These are phyloP conservation scores for Gobio gobio DNA, from an alignment of 2,113 vertebrate species.

Conservation along the genomic window DNA sequence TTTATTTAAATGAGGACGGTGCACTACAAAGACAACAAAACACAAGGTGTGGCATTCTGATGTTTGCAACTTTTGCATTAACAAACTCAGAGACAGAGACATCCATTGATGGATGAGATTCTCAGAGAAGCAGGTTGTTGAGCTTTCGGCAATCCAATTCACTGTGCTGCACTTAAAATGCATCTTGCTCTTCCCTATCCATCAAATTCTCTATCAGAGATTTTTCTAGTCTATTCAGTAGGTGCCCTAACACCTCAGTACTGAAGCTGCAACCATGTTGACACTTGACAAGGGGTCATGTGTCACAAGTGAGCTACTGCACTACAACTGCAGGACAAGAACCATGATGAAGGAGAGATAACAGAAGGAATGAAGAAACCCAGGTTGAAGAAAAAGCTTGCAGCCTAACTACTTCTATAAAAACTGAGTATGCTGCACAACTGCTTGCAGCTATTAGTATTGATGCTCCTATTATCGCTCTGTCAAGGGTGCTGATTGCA, in stretches of 20 bases:
- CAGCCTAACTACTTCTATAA: neutral
- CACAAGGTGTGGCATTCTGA: neutral
- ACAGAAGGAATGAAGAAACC: neutral
- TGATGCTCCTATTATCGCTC: slow-evolving; percentile 6
- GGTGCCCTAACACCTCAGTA: neutral
- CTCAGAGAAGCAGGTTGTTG: neutral
- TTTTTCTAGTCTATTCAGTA: neutral
- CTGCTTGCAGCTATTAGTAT: slow-evolving; percentile 24
- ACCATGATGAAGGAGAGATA: neutral
- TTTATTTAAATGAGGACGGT: neutral
- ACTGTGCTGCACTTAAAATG: neutral
- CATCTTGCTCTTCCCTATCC: neutral
- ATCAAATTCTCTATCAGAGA: neutral
- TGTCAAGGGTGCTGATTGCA: neutral
- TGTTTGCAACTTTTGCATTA: neutral
- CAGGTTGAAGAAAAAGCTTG: neutral
- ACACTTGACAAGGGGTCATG: neutral
- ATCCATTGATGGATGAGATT: neutral
- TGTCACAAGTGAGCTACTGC: neutral
- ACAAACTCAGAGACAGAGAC: neutral
- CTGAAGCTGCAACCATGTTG: neutral
- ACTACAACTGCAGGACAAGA: neutral
- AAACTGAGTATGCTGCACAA: slow-evolving; percentile 3
- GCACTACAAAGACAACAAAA: neutral
- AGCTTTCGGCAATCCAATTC: neutral